Percentiles rank a stretch among this genome's conserved stretches.
Conservation (phyloP, 2,888 invertebrate species). For the Hylaea fasciaria region DNA sequence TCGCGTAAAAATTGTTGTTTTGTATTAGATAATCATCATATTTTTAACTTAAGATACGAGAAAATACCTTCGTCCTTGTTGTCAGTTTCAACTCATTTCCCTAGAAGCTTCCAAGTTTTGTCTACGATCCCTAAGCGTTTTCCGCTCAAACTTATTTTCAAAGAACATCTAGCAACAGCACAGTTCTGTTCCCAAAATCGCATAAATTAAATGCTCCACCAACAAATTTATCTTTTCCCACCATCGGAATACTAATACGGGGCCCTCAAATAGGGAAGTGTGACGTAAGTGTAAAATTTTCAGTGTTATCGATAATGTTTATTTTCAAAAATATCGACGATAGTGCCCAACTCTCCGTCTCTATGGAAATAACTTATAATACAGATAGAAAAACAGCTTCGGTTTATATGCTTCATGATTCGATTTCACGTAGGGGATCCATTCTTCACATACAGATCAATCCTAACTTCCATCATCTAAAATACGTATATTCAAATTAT, state of each 20-base stretch:
- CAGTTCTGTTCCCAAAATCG: slow-evolving; percentile 65
- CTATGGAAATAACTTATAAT: not conserved
- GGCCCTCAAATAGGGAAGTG: slow-evolving; percentile 47
- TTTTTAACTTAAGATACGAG: slow-evolving; percentile 14
- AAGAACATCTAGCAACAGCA: slow-evolving; percentile 48
- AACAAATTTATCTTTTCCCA: slow-evolving; percentile 81
- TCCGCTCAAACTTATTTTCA: slow-evolving; percentile 39
- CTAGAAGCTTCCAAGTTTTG: slow-evolving; percentile 35
- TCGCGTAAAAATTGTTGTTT: not conserved
- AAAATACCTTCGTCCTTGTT: slow-evolving; percentile 7
- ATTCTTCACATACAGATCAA: too few species aligned
- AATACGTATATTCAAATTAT: too few species aligned
- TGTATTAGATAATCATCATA: not conserved
- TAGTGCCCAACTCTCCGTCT: not conserved
- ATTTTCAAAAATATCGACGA: not conserved
- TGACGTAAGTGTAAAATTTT: slow-evolving; percentile 22
- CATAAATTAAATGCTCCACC: slow-evolving; percentile 80
- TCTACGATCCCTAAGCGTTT: slow-evolving; percentile 30
- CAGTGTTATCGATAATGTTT: slow-evolving; percentile 22
- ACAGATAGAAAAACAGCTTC: too few species aligned
- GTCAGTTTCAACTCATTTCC: slow-evolving; percentile 15
- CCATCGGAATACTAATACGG: slow-evolving; percentile 82
- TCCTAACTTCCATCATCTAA: too few species aligned
- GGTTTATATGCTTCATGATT: too few species aligned
- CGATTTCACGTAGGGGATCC: too few species aligned